Evolutionary conservation across 2,888 invertebrate genomes (phyloP).

Genomic region (Scrobipalpa atriplicella): DNA sequence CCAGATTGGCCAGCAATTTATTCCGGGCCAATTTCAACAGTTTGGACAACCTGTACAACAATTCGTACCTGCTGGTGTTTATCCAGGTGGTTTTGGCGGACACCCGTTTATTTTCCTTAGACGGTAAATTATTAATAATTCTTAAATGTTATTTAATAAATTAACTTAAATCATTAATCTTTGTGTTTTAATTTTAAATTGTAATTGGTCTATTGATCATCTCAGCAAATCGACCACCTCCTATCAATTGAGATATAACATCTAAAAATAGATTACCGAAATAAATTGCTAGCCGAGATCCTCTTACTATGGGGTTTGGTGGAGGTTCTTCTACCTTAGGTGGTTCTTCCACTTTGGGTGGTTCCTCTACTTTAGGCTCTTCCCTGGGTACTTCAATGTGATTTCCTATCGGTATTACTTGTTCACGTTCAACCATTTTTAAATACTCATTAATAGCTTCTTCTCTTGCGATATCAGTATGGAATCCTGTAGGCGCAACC

Average conservation of each 20-base stretch:
- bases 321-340: conserved; percentile 22
- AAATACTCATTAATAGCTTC: conserved; percentile 41
- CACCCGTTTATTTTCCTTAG: background rate
- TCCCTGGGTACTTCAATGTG: conserved; percentile 29
- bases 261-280: conserved; percentile 65
- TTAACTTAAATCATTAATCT: background rate
- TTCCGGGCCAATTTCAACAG: background rate
- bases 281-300: conserved; percentile 57
- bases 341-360: conserved; percentile 10
- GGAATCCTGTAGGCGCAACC: conserved; percentile 32
- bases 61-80: background rate
- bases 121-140: background rate
- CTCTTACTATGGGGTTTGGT: conserved; percentile 37
- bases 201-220: background rate
- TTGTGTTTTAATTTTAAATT: conserved; percentile 4
- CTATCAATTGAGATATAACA: conserved; percentile 59
- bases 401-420: conserved; percentile 30
- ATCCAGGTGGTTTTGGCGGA: conserved; percentile 8
- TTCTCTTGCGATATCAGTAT: conserved; percentile 43
- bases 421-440: conserved; percentile 34
- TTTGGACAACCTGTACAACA: background rate
- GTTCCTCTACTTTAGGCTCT: conserved; percentile 17
- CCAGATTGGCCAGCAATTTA: background rate
- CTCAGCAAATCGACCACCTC: conserved; percentile 42
- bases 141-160: conserved; percentile 16